Conservation (phyloP, 2,888 invertebrate species). For the Cryptus armator region DNA sequence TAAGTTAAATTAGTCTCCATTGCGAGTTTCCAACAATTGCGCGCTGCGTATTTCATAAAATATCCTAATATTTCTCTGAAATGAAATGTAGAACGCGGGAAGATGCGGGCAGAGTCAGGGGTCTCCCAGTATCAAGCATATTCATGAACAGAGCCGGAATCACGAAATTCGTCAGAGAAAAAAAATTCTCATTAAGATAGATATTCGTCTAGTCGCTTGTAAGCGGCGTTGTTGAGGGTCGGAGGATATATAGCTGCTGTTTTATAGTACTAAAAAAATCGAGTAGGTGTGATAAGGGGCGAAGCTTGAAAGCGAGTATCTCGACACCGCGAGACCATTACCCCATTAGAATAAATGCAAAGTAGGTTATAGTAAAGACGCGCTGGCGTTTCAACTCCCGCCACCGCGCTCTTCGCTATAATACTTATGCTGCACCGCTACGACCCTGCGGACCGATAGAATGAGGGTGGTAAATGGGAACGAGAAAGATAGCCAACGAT, state of each 20-base stretch:
- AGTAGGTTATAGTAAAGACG: slow-evolving; percentile 66
- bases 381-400: slow-evolving; percentile 31
- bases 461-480: slow-evolving; percentile 75
- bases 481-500: slow-evolving; percentile 64
- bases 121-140: too few species aligned
- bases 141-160: neutral
- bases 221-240: too few species aligned
- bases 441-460: slow-evolving; percentile 22
- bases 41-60: too few species aligned
- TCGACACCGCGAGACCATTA: slow-evolving; percentile 74
- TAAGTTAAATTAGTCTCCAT: too few species aligned
- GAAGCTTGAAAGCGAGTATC: slow-evolving; percentile 63
- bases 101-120: too few species aligned
- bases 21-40: too few species aligned
- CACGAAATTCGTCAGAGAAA: neutral
- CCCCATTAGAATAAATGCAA: slow-evolving; percentile 81
- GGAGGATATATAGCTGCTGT: neutral
- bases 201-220: neutral
- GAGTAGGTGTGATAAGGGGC: slow-evolving; percentile 35
- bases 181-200: neutral
- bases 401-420: slow-evolving; percentile 14
- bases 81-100: too few species aligned
- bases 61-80: too few species aligned
- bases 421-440: slow-evolving; percentile 34
- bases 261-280: neutral